Evolutionary conservation across 2,113 vertebrate genomes (phyloP).

Genomic region (Pteronura brasiliensis): DNA sequence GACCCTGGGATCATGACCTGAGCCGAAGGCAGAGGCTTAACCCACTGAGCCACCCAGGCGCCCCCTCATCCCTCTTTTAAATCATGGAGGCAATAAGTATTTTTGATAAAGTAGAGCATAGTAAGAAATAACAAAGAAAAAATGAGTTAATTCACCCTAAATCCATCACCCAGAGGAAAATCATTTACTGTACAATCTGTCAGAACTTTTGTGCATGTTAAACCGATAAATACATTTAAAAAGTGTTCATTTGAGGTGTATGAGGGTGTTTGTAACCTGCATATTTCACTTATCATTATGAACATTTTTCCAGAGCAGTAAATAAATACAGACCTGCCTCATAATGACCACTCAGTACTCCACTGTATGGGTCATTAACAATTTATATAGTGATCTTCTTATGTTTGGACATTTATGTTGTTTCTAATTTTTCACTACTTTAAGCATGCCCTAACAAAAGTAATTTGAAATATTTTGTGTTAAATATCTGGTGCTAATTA

Average conservation of each 20-base stretch:
- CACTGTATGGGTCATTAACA: background rate
- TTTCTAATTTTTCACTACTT: conserved; percentile 1
- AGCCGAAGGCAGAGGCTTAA: no score
- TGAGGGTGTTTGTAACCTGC: background rate
- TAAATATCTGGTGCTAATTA: conserved; percentile 22
- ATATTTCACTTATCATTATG: background rate
- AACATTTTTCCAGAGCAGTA: background rate
- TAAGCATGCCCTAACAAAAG: background rate
- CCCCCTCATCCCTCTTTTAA: background rate
- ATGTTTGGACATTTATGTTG: background rate
- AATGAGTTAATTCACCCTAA: background rate
- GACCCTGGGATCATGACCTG: no score
- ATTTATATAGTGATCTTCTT: background rate
- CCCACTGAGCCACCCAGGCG: no score
- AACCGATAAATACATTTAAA: background rate
- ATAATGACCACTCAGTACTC: background rate
- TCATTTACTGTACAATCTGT: background rate
- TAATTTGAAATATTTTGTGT: background rate
- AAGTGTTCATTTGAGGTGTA: background rate
- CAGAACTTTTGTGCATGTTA: background rate
- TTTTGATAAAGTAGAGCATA: background rate
- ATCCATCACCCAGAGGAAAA: background rate
- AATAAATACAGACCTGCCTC: background rate
- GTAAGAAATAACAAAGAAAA: background rate
- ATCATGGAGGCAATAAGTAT: background rate